Percentiles rank a stretch among this genome's conserved stretches.
phyloP scores from a whole-genome alignment of 2,797 vertebrate genomes.

The Pangasius mekongensis region DNA sequence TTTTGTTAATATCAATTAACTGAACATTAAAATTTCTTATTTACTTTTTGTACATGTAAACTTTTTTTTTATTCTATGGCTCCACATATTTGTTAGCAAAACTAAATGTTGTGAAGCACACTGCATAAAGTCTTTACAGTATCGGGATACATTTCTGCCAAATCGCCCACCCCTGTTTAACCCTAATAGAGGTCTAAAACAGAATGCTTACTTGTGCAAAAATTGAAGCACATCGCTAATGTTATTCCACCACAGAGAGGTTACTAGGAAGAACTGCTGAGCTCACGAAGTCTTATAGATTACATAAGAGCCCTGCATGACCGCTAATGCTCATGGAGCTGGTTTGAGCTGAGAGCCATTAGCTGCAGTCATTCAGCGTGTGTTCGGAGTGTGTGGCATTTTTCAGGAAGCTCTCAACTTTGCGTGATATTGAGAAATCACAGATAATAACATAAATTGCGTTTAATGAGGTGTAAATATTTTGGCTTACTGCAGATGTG shows the following conservation, averaged over 20 bases:
- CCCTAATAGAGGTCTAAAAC: constrained; percentile 31
- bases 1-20: neutral
- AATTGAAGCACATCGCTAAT: constrained; percentile 39
- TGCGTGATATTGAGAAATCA: constrained; percentile 10
- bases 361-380: neutral
- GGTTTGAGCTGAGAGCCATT: constrained; percentile 3
- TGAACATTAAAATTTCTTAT: neutral
- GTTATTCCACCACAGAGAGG: constrained; percentile 24
- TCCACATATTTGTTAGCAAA: neutral
- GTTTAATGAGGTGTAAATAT: neutral
- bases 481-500: constrained; percentile 15
- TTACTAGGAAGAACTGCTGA: constrained; percentile 41
- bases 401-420: constrained; percentile 13
- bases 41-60: neutral
- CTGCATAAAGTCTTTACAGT: neutral
- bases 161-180: neutral
- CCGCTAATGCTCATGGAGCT: constrained; percentile 23
- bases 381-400: neutral
- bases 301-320: constrained; percentile 5
- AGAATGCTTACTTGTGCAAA: constrained; percentile 26
- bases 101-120: neutral
- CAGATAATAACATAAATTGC: neutral
- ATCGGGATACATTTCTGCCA: neutral
- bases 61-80: neutral
- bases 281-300: constrained; percentile 35